A percentile compares a stretch with the other conserved stretches of the same genome.
These are phyloP conservation scores for Gambusia holbrooki DNA, from an alignment of 2,113 vertebrate genomes.

Conservation along the genomic window DNA sequence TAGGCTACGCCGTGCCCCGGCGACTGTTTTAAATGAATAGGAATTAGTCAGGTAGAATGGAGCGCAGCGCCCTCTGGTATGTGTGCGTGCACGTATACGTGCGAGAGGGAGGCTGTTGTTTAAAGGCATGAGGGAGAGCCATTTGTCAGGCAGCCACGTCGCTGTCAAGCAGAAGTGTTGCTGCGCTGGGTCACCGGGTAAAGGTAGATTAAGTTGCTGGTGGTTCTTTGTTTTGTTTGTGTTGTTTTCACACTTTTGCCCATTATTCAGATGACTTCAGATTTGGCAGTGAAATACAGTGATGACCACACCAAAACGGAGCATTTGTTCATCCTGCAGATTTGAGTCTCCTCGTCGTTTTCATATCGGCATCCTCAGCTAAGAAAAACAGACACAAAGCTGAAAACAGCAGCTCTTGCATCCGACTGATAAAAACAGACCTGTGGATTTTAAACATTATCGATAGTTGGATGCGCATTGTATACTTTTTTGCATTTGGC, in stretches of 20 bases:
- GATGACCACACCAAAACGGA: neutral
- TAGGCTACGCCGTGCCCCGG: conserved; percentile 81
- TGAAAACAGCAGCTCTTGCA: neutral
- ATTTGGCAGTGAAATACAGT: neutral
- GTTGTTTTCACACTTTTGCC: conserved; percentile 10
- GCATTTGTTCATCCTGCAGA: neutral
- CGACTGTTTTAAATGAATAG: conserved; percentile 94
- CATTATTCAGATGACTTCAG: neutral
- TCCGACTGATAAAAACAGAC: neutral
- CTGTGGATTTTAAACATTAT: no score
- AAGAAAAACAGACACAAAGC: neutral
- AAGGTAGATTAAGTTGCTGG: neutral
- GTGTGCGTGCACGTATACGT: conserved; percentile 30
- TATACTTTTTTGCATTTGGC: no score
- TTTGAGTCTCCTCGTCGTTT: neutral
- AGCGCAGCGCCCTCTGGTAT: conserved; percentile 39
- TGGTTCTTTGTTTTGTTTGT: neutral
- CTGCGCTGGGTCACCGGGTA: conserved; percentile 6
- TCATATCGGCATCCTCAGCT: neutral
- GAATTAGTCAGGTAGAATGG: conserved; percentile 85
- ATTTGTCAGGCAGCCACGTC: conserved; percentile 66
- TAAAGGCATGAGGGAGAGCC: conserved; percentile 62
- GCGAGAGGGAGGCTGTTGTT: conserved; percentile 54
- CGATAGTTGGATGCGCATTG: no score
- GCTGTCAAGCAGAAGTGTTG: conserved; percentile 37